Evolutionary conservation across 2,113 vertebrate species (phyloP), one percentile per base, ranked within the genome.

Genomic region (Caretta caretta): DNA sequence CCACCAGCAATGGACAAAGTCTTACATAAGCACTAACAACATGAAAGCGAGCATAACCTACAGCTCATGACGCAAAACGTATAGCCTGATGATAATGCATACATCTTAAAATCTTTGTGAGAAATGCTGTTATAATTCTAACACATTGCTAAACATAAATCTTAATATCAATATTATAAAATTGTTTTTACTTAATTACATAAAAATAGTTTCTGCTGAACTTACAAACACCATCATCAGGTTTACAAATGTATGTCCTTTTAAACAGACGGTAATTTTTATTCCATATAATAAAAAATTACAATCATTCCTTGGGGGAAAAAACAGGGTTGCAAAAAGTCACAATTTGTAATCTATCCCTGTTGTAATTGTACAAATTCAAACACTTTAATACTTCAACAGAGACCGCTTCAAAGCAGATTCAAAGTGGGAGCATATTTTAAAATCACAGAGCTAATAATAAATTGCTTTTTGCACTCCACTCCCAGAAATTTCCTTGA

Each of bases 281-380:
- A 95, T 94, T 92, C 53, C 87, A 92, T 78, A 80, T 80, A 95
- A 93, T 78, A 93, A 94, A 96, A 96, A 94, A 82, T 88, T 81
- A 84, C 0, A 84, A 35, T 92, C 90, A 97, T 84, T 90, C 81
- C 85, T 75, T 75, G 25, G 4, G 46, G 1, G 62, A 84, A 90
- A 84, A 95, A 88, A 59, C 2, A 35, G 84, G 76, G 50, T n/a
- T 48, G n/a, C 35, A 93, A 88, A 93, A 92, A 94, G 94, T 87
- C 95, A 97, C n/a, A 96, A 94, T 90, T 98, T 94, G 97, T 96
- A 97, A 96, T 96, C 93, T 95, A 91, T 78, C 94, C 94, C 92
- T 93, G 94, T 93, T 97, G 93, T 88, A 85, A 38, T 75, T 93
- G 78, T 92, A 84, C 95, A 76, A 87, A 93, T 95, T 97, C 96